phyloP scores from a whole-genome alignment of 2,888 invertebrate genomes.

The Petrolisthes manimaculis region DNA sequence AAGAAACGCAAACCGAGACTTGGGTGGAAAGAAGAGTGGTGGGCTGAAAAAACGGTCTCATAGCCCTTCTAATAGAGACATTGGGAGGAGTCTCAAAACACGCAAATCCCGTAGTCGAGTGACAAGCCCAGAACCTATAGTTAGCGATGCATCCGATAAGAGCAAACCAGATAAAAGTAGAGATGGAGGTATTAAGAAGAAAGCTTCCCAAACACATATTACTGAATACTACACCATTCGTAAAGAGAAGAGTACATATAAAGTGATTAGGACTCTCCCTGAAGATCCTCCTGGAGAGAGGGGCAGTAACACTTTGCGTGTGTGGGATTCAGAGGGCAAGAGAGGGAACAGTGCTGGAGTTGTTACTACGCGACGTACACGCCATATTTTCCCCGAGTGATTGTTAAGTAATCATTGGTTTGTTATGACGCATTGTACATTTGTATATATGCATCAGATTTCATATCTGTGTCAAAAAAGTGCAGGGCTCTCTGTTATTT shows the following conservation, averaged over 20 bases:
- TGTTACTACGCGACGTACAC: slow-evolving; percentile 43
- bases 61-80: slow-evolving; percentile 55
- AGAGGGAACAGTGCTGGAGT: slow-evolving; percentile 16
- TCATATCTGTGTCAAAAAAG: slow-evolving; percentile 11
- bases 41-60: slow-evolving; percentile 56
- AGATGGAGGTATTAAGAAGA: slow-evolving; percentile 45
- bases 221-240: slow-evolving; percentile 58
- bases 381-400: slow-evolving; percentile 47
- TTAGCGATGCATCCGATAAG: slow-evolving; percentile 40
- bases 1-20: slow-evolving; percentile 40
- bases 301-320: slow-evolving; percentile 1
- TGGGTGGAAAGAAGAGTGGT: slow-evolving; percentile 42
- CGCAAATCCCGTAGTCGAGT: slow-evolving; percentile 56
- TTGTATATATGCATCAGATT: slow-evolving; percentile 16
- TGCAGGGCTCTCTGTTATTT: slow-evolving; percentile 41
- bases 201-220: slow-evolving; percentile 48
- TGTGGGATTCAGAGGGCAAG: slow-evolving; percentile 41
- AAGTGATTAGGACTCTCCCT: slow-evolving; percentile 55
- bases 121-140: slow-evolving; percentile 54
- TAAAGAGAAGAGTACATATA: slow-evolving; percentile 55
- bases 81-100: slow-evolving; percentile 49
- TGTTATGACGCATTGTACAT: slow-evolving; percentile 22
- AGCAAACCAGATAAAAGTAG: slow-evolving; percentile 39
- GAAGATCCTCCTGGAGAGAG: slow-evolving; percentile 50
- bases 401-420: slow-evolving; percentile 8